Evolutionary conservation across 2,797 vertebrate species (phyloP).

Genomic region (Anisognathus igniventris): DNA sequence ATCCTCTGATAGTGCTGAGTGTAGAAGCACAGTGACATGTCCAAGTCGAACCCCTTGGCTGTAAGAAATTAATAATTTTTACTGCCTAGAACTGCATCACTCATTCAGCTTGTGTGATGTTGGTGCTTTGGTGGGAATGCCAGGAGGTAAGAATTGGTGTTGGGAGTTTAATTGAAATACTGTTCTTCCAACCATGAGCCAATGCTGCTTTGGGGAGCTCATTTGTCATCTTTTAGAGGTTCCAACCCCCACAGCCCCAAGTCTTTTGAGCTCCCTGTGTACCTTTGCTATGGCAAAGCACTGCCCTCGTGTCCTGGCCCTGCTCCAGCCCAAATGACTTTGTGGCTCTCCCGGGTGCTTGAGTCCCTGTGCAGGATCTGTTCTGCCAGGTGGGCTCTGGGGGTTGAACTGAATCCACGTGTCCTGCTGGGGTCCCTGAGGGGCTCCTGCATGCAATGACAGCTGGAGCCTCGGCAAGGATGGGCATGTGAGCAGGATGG

Average conservation of each 20-base stretch:
- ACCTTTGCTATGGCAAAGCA: not conserved
- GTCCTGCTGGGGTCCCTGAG: not conserved
- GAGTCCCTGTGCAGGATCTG: not conserved
- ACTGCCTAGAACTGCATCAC: not conserved
- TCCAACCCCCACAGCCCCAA: not conserved
- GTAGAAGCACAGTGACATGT: not conserved
- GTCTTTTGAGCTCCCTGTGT: not conserved
- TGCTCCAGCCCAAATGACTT: not conserved
- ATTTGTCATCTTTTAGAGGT: fast-evolving
- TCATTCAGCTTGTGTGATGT: not conserved
- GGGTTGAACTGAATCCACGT: fast-evolving
- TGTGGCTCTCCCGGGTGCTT: not conserved
- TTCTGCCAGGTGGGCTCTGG: not conserved
- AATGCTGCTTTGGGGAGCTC: not conserved
- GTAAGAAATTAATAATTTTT: not conserved
- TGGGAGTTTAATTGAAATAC: not conserved
- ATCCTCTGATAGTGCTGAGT: not conserved
- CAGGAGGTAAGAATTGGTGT: not conserved
- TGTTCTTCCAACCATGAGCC: not conserved
- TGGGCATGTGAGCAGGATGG: fast-evolving
- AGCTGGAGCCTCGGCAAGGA: not conserved
- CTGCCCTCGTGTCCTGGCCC: not conserved
- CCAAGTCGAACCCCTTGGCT: not conserved
- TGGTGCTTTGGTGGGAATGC: not conserved
- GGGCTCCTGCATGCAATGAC: not conserved